Evolutionary conservation across 2,797 vertebrate species (phyloP), one percentile per base, ranked within the genome.

Genomic region (Ctenopoma multispine): DNA sequence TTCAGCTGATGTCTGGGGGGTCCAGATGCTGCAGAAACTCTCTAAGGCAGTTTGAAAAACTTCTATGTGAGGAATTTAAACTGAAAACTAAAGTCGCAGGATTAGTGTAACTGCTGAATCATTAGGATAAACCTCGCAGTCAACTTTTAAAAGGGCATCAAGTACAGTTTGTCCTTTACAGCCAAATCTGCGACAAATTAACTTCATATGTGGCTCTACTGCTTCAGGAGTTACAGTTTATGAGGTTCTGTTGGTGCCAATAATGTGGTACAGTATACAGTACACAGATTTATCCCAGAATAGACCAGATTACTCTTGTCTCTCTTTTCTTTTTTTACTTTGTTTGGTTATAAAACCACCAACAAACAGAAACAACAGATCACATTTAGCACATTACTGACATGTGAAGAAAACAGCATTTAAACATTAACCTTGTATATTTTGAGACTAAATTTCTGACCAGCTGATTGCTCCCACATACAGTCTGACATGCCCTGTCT

Each of bases 21-120:
- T 88, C 81, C 84, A 86, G 71, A 81, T 84, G 73, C 83, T 62
- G 70, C 72, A 44, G 72, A 69, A 69, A 66, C 36, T 56, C 75
- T 70, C 9, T 14, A 48, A 27, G 71, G 57, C 80, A 54, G 23
- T 74, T 69, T 75, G 75, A 89, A 80, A 77, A 51, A 50, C 63
- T 64, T 47, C 31, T 71, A 27, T 40, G 18, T 51, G 64, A 74
- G 77, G 63, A 71, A 72, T 80, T 85, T 57, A 66, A 80, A 58
- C 46, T 57, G 49, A 54, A 63, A 57, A 61, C 63, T 64, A 14
- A 59, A 51, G 36, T 69, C 56, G 4, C 49, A 57, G 29, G 70
- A 74, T 76, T 65, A 64, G 41, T 43, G 61, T 20, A 24, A 59
- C 64, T 61, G 71, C 63, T 81, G 74, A 75, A 63, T 81, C 68